phyloP scores from a whole-genome alignment of 2,797 vertebrate genomes.

The Neostethus bicornis region DNA sequence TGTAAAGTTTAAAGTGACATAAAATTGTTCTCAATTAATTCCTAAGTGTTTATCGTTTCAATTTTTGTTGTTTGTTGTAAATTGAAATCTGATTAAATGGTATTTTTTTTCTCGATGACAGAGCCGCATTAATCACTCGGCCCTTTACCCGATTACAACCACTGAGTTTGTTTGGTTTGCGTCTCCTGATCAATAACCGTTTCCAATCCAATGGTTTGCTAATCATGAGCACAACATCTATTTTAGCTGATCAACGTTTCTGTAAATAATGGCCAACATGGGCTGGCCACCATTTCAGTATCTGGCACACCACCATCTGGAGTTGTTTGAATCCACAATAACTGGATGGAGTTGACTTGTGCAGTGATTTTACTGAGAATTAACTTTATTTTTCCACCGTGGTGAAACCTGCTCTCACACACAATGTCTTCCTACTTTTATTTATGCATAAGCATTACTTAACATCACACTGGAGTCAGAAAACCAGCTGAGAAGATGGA shows the following conservation, averaged over 20 bases:
- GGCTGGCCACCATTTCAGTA: not conserved
- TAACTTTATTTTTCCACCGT: conserved; percentile 31
- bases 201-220: conserved; percentile 12
- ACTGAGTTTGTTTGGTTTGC: conserved; percentile 39
- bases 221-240: conserved; percentile 12
- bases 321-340: conserved; percentile 15
- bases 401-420: conserved; percentile 41
- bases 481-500: conserved; percentile 26
- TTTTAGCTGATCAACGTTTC: not conserved
- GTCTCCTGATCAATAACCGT: conserved; percentile 40
- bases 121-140: conserved; percentile 36
- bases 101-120: conserved; percentile 27
- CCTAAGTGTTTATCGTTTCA: conserved; percentile 1
- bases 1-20: not conserved
- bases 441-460: conserved; percentile 42
- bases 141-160: conserved; percentile 23
- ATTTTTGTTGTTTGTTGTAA: not conserved
- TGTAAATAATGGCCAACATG: not conserved
- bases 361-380: conserved; percentile 19
- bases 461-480: no score
- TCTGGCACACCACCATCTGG: not conserved
- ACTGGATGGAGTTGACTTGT: conserved; percentile 18
- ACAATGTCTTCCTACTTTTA: conserved; percentile 24
- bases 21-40: not conserved
- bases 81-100: conserved; percentile 32